Evolutionary conservation across 2,888 invertebrate genomes (phyloP).

Genomic region (Melanchra persicariae): DNA sequence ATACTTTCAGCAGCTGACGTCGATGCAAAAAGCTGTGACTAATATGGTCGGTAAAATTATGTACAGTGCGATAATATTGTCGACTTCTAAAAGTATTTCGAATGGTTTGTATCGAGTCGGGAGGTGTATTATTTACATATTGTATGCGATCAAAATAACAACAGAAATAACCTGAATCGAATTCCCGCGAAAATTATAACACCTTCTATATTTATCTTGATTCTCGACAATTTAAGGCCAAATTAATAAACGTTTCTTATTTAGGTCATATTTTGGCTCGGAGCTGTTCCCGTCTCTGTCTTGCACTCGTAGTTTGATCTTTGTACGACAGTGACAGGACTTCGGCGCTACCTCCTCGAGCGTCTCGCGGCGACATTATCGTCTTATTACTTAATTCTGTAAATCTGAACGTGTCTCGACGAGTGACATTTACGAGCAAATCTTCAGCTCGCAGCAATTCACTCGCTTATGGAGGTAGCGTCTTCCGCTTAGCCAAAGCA

Average conservation of each 20-base stretch:
- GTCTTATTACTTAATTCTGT: no score
- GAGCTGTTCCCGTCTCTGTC: not conserved
- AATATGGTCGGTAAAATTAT: not conserved
- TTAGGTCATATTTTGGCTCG: not conserved
- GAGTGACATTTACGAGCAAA: no score
- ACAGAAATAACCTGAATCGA: conserved; percentile 12
- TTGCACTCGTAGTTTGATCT: not conserved
- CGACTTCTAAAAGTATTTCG: not conserved
- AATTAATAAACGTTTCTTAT: not conserved
- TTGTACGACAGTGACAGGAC: not conserved
- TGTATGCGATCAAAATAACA: conserved; percentile 40
- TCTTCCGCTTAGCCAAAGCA: not conserved
- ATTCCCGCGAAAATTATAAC: not conserved
- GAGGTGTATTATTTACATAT: not conserved
- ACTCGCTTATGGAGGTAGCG: no score
- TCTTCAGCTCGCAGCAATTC: no score
- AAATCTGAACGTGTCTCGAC: no score
- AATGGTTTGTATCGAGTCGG: not conserved
- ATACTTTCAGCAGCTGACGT: conserved; percentile 5
- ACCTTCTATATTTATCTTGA: not conserved
- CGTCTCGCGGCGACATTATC: not conserved
- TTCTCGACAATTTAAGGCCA: not conserved
- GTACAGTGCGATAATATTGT: not conserved
- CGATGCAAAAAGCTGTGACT: not conserved
- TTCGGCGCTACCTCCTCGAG: no score